Percentiles rank a stretch among this genome's conserved stretches.
Evolutionary conservation across 2,797 vertebrate species (phyloP).

Genomic region (Pangasius krempfi): DNA sequence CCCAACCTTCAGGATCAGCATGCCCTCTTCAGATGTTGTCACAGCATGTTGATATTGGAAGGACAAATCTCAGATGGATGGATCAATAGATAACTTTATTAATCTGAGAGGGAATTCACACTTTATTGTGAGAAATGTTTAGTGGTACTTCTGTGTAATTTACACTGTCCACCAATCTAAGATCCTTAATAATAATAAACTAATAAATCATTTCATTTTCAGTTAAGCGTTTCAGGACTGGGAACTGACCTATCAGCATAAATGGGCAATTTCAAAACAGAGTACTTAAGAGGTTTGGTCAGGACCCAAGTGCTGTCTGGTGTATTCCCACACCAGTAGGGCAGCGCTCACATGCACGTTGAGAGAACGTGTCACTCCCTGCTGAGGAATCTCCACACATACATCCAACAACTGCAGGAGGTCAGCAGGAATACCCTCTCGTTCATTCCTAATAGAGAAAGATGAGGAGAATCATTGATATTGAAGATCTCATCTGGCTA

Average conservation of each 20-base stretch:
- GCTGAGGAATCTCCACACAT: conserved; percentile 96
- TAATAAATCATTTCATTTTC: neutral
- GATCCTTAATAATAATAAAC: neutral
- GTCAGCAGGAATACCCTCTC: conserved; percentile 92
- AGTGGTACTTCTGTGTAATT: neutral
- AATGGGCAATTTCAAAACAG: neutral
- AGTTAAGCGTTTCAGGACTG: neutral
- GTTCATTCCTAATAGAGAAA: conserved; percentile 81
- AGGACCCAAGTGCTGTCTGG: conserved; percentile 80
- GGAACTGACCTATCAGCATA: neutral
- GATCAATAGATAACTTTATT: neutral
- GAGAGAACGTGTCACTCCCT: conserved; percentile 91
- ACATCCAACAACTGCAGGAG: conserved; percentile 91
- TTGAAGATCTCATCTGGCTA: neutral
- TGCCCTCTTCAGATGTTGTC: no score
- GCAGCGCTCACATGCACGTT: conserved; percentile 96
- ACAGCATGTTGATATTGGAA: no score
- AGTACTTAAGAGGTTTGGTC: conserved; percentile 3
- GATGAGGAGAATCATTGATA: neutral
- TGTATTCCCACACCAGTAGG: conserved; percentile 96
- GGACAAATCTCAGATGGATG: neutral
- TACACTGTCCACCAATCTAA: neutral
- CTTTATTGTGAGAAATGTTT: neutral
- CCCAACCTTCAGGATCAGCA: neutral
- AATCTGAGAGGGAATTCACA: neutral